Conservation (phyloP, 2,888 invertebrate genomes). For the Petrolisthes cinctipes region DNA sequence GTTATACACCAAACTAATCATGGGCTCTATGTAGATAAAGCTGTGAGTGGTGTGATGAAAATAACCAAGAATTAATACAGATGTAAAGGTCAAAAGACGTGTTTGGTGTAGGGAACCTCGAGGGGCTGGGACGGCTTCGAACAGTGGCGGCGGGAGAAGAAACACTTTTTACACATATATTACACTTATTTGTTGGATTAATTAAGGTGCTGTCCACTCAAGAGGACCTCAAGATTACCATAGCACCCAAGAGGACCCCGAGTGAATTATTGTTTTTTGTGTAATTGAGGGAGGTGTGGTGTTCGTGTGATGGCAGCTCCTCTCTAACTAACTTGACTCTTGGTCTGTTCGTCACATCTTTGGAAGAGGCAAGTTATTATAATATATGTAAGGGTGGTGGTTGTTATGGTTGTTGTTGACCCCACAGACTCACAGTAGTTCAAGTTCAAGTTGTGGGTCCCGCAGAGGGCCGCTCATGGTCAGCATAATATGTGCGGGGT, state of each 20-base stretch:
- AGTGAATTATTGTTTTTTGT: not conserved
- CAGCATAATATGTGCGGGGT: too few relatives aligned
- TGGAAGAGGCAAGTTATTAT: not conserved
- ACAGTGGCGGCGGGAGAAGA: not conserved
- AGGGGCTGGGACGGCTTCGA: not conserved
- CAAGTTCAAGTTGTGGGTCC: too few relatives aligned
- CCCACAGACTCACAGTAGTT: too few relatives aligned
- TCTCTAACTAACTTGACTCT: not conserved
- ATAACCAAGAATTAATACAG: not conserved
- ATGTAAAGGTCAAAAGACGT: not conserved
- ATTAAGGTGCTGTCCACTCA: too few relatives aligned
- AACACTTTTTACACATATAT: too few relatives aligned
- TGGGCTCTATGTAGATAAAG: not conserved
- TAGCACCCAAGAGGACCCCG: not conserved
- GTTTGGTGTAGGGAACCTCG: not conserved
- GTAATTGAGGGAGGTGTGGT: constrained; percentile 1
- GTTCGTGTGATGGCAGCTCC: not conserved
- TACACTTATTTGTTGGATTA: too few relatives aligned
- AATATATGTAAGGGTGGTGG: too few relatives aligned
- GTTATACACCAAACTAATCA: not conserved
- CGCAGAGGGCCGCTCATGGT: too few relatives aligned
- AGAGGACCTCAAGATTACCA: too few relatives aligned
- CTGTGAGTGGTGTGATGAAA: not conserved
- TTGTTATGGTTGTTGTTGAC: too few relatives aligned
- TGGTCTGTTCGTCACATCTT: not conserved